phyloP scores from a whole-genome alignment of 2,113 vertebrate species.

The Neotragus moschatus region DNA sequence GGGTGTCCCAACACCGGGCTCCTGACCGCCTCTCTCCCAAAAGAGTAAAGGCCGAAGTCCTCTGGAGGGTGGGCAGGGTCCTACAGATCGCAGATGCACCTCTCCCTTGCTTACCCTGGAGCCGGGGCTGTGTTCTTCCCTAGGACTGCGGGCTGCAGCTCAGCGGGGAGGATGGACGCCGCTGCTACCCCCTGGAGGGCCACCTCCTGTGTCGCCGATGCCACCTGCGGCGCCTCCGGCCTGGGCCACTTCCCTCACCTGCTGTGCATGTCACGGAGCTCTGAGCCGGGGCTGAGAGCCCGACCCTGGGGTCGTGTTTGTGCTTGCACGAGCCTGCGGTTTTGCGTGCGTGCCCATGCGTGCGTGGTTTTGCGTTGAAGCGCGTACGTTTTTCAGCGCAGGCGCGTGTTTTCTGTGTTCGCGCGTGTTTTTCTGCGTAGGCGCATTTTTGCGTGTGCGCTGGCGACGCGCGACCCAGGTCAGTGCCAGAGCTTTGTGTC shows the following conservation, averaged over 20 bases:
- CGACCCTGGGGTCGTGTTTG: neutral
- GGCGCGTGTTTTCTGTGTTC: neutral
- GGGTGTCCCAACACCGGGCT: neutral
- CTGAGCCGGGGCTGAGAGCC: conserved; percentile 75
- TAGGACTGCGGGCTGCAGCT: conserved; percentile 96
- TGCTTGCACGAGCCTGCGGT: neutral
- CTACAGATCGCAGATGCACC: accelerated
- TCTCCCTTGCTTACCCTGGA: neutral
- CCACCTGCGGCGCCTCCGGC: conserved; percentile 90
- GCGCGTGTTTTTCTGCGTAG: neutral
- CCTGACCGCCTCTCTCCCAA: neutral
- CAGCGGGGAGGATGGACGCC: conserved; percentile 95
- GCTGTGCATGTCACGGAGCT: conserved; percentile 95
- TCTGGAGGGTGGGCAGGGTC: accelerated
- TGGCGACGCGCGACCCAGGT: neutral
- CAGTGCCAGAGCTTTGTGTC: neutral
- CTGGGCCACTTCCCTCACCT: conserved; percentile 85
- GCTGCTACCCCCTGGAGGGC: conserved; percentile 95
- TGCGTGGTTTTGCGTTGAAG: neutral
- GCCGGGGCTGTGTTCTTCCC: neutral
- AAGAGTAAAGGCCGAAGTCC: neutral
- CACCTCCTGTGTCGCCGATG: conserved; percentile 96
- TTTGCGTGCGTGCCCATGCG: neutral
- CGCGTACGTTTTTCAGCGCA: neutral
- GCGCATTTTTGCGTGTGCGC: neutral